Conservation (phyloP, 2,888 invertebrate genomes). For the Trichogramma dendrolimi region DNA sequence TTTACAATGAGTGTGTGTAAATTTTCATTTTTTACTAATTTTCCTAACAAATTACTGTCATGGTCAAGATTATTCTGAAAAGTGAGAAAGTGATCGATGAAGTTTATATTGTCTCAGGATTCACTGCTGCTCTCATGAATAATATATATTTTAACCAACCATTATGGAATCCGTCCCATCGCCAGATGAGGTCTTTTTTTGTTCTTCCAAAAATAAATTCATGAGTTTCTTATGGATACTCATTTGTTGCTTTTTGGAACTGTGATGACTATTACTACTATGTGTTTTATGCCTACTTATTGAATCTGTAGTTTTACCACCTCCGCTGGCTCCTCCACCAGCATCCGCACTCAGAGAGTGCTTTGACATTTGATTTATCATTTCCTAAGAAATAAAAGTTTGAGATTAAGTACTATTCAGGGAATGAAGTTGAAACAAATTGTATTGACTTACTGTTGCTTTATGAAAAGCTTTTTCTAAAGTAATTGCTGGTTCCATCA, state of each 20-base stretch:
- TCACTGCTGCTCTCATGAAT: not conserved
- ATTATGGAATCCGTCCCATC: constrained; percentile 45
- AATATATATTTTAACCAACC: constrained; percentile 35
- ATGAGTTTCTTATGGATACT: constrained; percentile 49
- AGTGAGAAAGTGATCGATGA: not conserved
- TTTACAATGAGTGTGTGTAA: constrained; percentile 86
- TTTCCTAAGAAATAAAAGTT: constrained; percentile 17
- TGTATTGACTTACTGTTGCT: constrained; percentile 43
- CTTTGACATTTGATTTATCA: constrained; percentile 29
- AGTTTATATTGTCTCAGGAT: constrained; percentile 7
- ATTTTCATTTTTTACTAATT: constrained; percentile 78
- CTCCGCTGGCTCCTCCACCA: not conserved
- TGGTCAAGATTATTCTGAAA: constrained; percentile 48
- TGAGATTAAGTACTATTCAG: not conserved
- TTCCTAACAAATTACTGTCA: constrained; percentile 66
- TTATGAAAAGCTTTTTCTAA: constrained; percentile 50
- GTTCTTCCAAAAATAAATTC: no score
- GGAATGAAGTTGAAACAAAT: not conserved
- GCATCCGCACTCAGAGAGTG: constrained; percentile 30
- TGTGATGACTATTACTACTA: no score
- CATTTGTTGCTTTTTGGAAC: not conserved
- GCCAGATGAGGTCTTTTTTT: no score
- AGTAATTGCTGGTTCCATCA: constrained; percentile 47
- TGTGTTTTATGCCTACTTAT: no score
- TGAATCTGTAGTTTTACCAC: no score